Conservation (phyloP, 1,140 invertebrate genomes). For the Psilanteris sp. region DNA sequence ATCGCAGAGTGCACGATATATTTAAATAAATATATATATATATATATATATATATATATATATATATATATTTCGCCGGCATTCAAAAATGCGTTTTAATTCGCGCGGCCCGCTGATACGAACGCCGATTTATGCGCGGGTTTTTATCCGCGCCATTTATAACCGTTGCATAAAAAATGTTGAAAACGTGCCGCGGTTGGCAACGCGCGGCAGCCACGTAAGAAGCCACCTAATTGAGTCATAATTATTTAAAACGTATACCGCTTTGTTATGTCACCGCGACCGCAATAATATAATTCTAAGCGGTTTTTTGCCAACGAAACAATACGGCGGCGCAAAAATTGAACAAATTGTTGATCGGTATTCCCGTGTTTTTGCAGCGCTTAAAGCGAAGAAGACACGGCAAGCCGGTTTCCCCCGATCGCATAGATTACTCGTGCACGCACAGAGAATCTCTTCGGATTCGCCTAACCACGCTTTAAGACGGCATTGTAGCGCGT, state of each 20-base stretch:
- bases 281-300: conserved; percentile 27
- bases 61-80: too few species aligned
- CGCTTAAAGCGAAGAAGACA: conserved; percentile 32
- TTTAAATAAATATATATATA: too few species aligned
- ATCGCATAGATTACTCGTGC: conserved; percentile 63
- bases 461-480: conserved; percentile 68
- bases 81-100: too few species aligned
- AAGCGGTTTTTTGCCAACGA: conserved; percentile 9
- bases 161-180: too few species aligned
- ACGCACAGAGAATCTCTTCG: conserved; percentile 56
- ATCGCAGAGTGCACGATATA: too few species aligned
- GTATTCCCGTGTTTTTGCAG: conserved; percentile 42
- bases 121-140: too few species aligned
- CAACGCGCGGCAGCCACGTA: too few species aligned
- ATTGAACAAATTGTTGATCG: conserved; percentile 58
- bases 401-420: conserved; percentile 58
- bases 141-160: too few species aligned
- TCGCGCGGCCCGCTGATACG: too few species aligned
- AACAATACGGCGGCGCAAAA: conserved; percentile 50
- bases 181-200: too few species aligned
- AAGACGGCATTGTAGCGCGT: conserved; percentile 73
- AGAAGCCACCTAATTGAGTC: too few species aligned
- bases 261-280: conserved; percentile 10
- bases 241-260: conserved; percentile 15
- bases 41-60: too few species aligned